Conservation (phyloP, 2,113 vertebrate genomes). For the Eublepharis macularius region DNA sequence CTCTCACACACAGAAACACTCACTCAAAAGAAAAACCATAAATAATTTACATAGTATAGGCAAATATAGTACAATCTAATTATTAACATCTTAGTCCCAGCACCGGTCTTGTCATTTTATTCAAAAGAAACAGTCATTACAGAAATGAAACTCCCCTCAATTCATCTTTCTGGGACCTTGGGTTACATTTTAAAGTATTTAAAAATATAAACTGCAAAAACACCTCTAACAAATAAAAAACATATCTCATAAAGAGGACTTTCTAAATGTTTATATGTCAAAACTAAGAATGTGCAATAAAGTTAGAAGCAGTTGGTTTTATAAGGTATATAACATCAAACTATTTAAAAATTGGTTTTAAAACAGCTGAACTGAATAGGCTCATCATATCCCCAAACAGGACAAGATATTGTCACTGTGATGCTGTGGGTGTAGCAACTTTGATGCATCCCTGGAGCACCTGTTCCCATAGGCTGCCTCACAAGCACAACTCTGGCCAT, state of each 20-base stretch:
- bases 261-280: constrained; percentile 53
- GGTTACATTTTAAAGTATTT: constrained; percentile 54
- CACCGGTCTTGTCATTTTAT: constrained; percentile 41
- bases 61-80: constrained; percentile 92
- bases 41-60: constrained; percentile 96
- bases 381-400: constrained; percentile 7
- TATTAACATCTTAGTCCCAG: constrained; percentile 89
- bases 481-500: not conserved
- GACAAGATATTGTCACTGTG: constrained; percentile 2
- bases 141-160: constrained; percentile 44
- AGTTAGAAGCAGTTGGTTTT: constrained; percentile 49
- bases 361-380: constrained; percentile 39
- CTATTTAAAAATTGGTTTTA: constrained; percentile 23
- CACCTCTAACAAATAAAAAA: constrained; percentile 5
- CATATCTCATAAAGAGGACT: constrained; percentile 35
- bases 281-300: constrained; percentile 64
- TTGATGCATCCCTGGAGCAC: no score
- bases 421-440: not conserved
- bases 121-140: constrained; percentile 40
- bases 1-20: constrained; percentile 27
- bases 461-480: not conserved
- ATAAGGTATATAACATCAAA: constrained; percentile 23
- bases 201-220: constrained; percentile 57
- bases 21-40: constrained; percentile 72
- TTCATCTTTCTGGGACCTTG: constrained; percentile 37